Evolutionary conservation across 2,797 vertebrate genomes (phyloP).

Genomic region (Capromys pilorides): DNA sequence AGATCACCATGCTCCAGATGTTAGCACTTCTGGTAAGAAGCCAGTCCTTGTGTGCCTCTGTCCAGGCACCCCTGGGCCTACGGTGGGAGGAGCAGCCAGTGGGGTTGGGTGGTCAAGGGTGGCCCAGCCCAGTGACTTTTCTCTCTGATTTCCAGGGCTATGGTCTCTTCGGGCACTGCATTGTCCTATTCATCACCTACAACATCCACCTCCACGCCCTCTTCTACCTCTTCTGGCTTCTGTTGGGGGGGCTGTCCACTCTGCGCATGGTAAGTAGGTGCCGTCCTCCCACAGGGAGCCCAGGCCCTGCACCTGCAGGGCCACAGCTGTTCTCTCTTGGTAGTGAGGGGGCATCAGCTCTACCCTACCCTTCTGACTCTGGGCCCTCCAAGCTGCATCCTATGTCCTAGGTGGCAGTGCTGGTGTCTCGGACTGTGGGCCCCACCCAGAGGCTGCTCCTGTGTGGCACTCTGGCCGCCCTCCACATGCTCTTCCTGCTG

Average conservation of each 20-base stretch:
- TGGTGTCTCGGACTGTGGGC: constrained; percentile 95
- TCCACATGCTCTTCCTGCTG: constrained; percentile 98
- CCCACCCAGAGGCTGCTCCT: constrained; percentile 95
- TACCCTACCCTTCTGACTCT: not conserved
- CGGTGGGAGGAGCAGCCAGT: not conserved
- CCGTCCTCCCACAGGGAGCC: not conserved
- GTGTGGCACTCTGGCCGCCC: constrained; percentile 91
- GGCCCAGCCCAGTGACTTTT: not conserved
- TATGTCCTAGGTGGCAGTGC: constrained; percentile 89
- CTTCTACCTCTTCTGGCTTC: constrained; percentile 96
- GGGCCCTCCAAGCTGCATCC: not conserved
- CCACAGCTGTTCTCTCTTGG: not conserved
- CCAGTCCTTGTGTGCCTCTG: not conserved
- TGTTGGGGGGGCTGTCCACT: constrained; percentile 94
- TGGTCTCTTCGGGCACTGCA: constrained; percentile 95
- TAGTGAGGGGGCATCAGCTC: not conserved
- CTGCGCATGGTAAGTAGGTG: constrained; percentile 93
- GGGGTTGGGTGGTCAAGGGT: not conserved
- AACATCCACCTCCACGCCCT: constrained; percentile 98
- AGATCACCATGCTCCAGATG: constrained; percentile 99
- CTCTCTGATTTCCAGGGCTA: constrained; percentile 90
- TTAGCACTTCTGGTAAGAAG: constrained; percentile 93
- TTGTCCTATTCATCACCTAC: constrained; percentile 95
- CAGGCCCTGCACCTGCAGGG: not conserved
- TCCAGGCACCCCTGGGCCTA: not conserved